Conservation (phyloP, 2,888 invertebrate species). For the Drosophila paranaensis region DNA sequence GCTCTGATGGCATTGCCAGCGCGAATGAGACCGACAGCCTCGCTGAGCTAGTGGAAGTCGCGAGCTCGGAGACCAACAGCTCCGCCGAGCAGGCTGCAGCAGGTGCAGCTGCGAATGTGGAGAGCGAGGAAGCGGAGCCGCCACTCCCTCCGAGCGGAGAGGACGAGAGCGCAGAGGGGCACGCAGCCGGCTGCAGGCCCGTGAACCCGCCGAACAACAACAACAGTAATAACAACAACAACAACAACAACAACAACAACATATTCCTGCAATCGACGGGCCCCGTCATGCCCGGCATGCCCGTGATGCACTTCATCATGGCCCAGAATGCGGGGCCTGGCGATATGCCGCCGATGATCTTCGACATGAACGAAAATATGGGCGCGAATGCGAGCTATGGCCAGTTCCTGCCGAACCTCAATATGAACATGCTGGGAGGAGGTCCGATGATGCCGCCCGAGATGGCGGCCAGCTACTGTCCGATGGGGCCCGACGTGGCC, state of each 20-base stretch:
- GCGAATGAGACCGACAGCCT: too few species aligned
- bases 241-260: slow-evolving; percentile 6
- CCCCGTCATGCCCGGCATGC: slow-evolving; percentile 40
- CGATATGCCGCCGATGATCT: slow-evolving; percentile 9
- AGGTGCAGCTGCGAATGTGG: background rate
- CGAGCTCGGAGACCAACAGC: background rate
- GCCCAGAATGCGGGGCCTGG: background rate
- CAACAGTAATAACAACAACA: slow-evolving; percentile 5
- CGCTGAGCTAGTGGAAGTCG: background rate
- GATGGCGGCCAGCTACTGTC: background rate
- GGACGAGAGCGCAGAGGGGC: background rate
- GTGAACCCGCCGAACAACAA: background rate
- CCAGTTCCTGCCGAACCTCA: slow-evolving; percentile 25
- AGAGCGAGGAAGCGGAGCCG: too few species aligned
- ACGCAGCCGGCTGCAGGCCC: background rate
- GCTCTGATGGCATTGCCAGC: fast-evolving
- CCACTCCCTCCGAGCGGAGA: too few species aligned
- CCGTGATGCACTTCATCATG: slow-evolving; percentile 12
- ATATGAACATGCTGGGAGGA: slow-evolving; percentile 7
- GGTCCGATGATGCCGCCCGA: background rate
- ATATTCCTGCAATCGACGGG: slow-evolving; percentile 42
- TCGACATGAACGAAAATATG: slow-evolving; percentile 13
- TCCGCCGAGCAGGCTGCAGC: background rate
- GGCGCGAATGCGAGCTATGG: background rate
- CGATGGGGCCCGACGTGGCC: background rate